Evolutionary conservation across 2,888 invertebrate species (phyloP), one percentile per base, ranked within the genome.

Genomic region (Sinohyriopsis cumingii): DNA sequence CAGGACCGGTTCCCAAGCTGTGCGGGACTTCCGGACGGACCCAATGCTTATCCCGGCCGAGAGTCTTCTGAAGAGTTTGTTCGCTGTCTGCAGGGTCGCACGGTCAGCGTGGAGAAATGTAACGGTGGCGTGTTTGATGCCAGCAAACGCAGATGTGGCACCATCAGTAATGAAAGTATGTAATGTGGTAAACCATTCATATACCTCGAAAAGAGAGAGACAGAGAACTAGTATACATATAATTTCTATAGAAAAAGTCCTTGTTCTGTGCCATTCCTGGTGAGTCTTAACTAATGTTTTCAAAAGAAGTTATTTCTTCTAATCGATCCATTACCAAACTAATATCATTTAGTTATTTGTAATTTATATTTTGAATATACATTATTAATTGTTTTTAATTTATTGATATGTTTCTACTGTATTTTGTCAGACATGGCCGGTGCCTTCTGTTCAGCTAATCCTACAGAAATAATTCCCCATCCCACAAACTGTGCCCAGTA

Each of bases 401-500:
- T 45, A 45, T 45, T 45, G 2, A 0, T 12, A 45, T 15, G 12
- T 45, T 45, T 45, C 1, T 15, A 12, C 45, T 45, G 45, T 63
- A n/a, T 61, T 20, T 64, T 68, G 70, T 20, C 63, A 82, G 82
- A 72, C 33, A 78, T 78, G 78, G 77, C 80, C 20, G 67, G 67
- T 22, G 63, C 61, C 24, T 79, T 75, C 55, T 82, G 82, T 53
- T 45, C 55, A 22, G 69, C 68, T 0, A 77, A 80, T 62, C 78
- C 77, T 1, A 72, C 65, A 20, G 66, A 75, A 12, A 79, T 82
- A n/a, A 60, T 79, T 19, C 72, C 77, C 1, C 82, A 82, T 56
- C 77, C 75, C n/a, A 71, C 72, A 20, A 77, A 85, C 65, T 86
- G 86, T 72, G 82, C 84, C 6, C 79, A 82, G 65, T 83, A 82